phyloP scores from a whole-genome alignment of 2,888 invertebrate species.

The Zele albiditarsus region DNA sequence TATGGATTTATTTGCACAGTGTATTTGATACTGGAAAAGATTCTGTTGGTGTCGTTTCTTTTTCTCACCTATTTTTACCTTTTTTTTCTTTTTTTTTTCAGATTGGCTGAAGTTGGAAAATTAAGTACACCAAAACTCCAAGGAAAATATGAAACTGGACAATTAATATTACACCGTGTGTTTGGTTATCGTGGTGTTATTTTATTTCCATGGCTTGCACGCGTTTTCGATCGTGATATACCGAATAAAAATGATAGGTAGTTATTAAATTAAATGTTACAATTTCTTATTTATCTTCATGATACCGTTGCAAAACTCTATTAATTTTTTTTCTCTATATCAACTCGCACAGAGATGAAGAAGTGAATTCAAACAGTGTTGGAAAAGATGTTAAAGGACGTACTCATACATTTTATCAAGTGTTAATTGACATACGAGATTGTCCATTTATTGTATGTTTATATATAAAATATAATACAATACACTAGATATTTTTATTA shows the following conservation, averaged over 20 bases:
- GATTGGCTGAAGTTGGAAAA: constrained; percentile 95
- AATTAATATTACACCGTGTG: constrained; percentile 94
- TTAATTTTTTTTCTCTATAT: background rate
- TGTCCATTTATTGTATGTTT: constrained; percentile 94
- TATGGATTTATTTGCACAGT: background rate
- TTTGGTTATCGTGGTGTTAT: constrained; percentile 98
- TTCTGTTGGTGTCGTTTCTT: too few relatives aligned
- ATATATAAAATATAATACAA: constrained; percentile 14
- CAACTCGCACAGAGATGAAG: constrained; percentile 56
- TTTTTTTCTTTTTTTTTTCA: constrained; percentile 67
- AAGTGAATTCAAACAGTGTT: constrained; percentile 73
- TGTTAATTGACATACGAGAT: constrained; percentile 96
- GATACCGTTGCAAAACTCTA: constrained; percentile 38
- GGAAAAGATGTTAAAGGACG: constrained; percentile 92
- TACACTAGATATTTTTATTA: background rate
- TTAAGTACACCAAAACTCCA: constrained; percentile 89
- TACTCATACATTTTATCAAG: constrained; percentile 97
- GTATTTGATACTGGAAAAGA: background rate
- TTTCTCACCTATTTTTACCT: background rate
- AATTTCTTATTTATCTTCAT: too few relatives aligned
- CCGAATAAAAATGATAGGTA: constrained; percentile 80
- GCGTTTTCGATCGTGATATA: constrained; percentile 94
- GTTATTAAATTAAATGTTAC: constrained; percentile 55
- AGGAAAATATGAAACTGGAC: constrained; percentile 96
- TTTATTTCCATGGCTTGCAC: constrained; percentile 96